Evolutionary conservation across 2,797 vertebrate species (phyloP).

Genomic region (Amblyraja radiata): DNA sequence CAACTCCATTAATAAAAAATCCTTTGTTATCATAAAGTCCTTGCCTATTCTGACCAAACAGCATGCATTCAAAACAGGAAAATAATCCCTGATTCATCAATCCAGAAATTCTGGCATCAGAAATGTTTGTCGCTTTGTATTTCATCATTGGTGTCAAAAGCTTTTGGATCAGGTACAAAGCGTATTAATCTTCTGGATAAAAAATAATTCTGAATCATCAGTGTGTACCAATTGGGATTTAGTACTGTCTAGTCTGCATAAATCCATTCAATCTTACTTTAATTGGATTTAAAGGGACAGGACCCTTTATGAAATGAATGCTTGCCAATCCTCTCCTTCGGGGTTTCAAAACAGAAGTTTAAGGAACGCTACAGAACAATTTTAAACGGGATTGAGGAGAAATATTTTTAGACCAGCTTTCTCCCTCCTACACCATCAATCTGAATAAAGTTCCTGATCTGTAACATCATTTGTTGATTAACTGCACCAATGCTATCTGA

Average conservation of each 20-base stretch:
- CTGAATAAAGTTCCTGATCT: too few species aligned
- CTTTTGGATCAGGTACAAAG: neutral
- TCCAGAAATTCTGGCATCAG: neutral
- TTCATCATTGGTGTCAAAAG: conserved; percentile 15
- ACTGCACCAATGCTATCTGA: too few species aligned
- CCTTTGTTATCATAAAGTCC: conserved; percentile 9
- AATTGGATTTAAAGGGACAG: neutral
- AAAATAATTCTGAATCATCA: conserved; percentile 18
- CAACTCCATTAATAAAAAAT: neutral
- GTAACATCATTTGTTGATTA: too few species aligned
- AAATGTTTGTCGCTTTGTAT: conserved; percentile 6
- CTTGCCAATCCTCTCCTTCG: neutral
- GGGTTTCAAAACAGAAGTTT: too few species aligned
- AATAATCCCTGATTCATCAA: conserved; percentile 34
- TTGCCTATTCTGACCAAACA: neutral
- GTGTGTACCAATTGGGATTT: neutral
- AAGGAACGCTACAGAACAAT: too few species aligned
- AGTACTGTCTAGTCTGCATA: neutral
- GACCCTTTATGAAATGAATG: neutral
- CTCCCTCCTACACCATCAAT: too few species aligned
- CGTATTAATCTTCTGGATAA: neutral
- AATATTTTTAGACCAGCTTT: too few species aligned
- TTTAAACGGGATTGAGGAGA: too few species aligned
- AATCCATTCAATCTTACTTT: neutral
- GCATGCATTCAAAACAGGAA: neutral